phyloP scores from a whole-genome alignment of 2,888 invertebrate species.

The Zonitis immaculata region DNA sequence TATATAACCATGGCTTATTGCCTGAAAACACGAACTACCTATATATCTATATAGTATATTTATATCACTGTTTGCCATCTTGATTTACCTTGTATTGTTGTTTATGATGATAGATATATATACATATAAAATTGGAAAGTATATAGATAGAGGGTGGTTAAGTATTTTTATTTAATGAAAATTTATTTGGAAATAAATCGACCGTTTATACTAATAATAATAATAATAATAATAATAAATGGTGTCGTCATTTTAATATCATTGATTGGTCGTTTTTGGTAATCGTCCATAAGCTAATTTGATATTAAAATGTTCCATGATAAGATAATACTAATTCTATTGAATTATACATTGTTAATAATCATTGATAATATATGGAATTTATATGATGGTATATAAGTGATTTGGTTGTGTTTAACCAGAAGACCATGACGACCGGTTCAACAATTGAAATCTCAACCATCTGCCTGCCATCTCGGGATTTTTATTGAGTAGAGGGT shows the following conservation, averaged over 20 bases:
- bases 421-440: constrained; percentile 45
- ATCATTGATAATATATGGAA: constrained; percentile 20
- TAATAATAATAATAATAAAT: too few species aligned
- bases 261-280: constrained; percentile 14
- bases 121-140: too few species aligned
- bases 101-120: not conserved
- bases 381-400: constrained; percentile 32
- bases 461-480: constrained; percentile 38
- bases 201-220: too few species aligned
- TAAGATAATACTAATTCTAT: constrained; percentile 26
- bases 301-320: constrained; percentile 44
- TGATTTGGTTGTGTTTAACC: constrained; percentile 42
- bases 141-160: not conserved
- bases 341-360: constrained; percentile 12
- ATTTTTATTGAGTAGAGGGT: constrained; percentile 38
- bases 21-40: constrained; percentile 30
- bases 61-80: not conserved
- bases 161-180: not conserved
- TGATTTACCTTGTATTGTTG: not conserved
- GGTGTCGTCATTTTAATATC: not conserved
- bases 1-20: constrained; percentile 29
- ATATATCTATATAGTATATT: too few species aligned
- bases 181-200: constrained; percentile 9
- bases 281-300: constrained; percentile 47
- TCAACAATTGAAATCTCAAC: constrained; percentile 45